These are phyloP conservation scores for Polymixis flavicincta DNA, from an alignment of 2,888 invertebrate genomes.

Conservation along the genomic window DNA sequence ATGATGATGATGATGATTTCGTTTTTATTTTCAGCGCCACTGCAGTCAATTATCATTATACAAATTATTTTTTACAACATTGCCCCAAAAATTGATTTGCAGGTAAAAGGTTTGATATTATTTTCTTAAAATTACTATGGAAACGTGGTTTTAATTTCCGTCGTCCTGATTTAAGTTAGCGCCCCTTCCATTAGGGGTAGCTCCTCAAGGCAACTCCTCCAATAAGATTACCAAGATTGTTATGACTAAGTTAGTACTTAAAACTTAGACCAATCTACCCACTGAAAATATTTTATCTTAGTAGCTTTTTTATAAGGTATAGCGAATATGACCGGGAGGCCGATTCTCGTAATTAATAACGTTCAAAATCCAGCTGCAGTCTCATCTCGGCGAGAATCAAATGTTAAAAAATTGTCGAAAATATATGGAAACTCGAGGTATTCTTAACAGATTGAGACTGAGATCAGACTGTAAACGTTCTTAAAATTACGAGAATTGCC, in stretches of 20 bases:
- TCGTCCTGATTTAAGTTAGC: slow-evolving; percentile 37
- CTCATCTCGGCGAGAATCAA: too few relatives aligned
- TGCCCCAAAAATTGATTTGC: not conserved
- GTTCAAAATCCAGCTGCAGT: too few relatives aligned
- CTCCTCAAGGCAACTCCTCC: slow-evolving; percentile 29
- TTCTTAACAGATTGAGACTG: too few relatives aligned
- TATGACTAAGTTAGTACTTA: slow-evolving; percentile 46
- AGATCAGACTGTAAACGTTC: too few relatives aligned
- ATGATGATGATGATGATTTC: too few relatives aligned
- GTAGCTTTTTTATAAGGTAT: not conserved
- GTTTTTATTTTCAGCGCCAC: too few relatives aligned
- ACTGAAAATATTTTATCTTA: slow-evolving; percentile 12
- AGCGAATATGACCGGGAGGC: too few relatives aligned
- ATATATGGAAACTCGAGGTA: too few relatives aligned
- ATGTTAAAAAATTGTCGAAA: too few relatives aligned
- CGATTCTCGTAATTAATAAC: too few relatives aligned
- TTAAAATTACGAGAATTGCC: too few relatives aligned
- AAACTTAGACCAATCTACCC: slow-evolving; percentile 9
- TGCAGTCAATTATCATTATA: too few relatives aligned
- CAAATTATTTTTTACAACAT: not conserved
- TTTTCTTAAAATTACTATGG: slow-evolving; percentile 1
- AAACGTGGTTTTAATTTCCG: slow-evolving; percentile 36
- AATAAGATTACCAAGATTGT: slow-evolving; percentile 49
- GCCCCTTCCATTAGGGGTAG: slow-evolving; percentile 34
- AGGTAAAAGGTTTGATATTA: not conserved